These are phyloP conservation scores for Nothura maculosa DNA, from an alignment of 2,797 vertebrate genomes.

Conservation along the genomic window DNA sequence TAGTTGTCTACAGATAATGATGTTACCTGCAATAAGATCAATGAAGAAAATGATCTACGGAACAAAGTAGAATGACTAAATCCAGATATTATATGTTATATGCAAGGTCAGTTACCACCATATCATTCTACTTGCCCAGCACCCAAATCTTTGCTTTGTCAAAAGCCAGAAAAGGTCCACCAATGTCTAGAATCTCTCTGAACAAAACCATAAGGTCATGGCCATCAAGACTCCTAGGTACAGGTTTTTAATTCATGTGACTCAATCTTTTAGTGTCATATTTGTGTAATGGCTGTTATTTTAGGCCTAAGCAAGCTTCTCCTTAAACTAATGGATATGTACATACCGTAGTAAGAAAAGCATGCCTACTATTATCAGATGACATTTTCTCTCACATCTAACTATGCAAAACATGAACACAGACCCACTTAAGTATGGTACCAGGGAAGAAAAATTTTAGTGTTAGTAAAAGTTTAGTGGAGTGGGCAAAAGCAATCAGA, in stretches of 20 bases:
- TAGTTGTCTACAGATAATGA: not conserved
- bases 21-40: not conserved
- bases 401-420: not conserved
- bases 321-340: not conserved
- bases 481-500: not conserved
- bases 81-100: not conserved
- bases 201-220: not conserved
- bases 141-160: not conserved
- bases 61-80: not conserved
- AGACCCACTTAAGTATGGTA: not conserved
- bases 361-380: not conserved
- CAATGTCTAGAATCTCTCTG: accelerated
- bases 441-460: not conserved
- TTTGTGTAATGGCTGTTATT: not conserved
- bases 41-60: not conserved
- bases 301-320: not conserved
- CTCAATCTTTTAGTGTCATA: not conserved
- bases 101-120: not conserved
- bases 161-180: not conserved
- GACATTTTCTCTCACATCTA: not conserved
- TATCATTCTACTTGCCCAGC: not conserved
- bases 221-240: not conserved
- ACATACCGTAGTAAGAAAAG: not conserved
- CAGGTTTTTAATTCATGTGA: not conserved
- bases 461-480: not conserved